Percentiles rank a stretch among this genome's conserved stretches.
phyloP scores from a whole-genome alignment of 1,140 invertebrate genomes.

The Dinothrombium tinctorium region DNA sequence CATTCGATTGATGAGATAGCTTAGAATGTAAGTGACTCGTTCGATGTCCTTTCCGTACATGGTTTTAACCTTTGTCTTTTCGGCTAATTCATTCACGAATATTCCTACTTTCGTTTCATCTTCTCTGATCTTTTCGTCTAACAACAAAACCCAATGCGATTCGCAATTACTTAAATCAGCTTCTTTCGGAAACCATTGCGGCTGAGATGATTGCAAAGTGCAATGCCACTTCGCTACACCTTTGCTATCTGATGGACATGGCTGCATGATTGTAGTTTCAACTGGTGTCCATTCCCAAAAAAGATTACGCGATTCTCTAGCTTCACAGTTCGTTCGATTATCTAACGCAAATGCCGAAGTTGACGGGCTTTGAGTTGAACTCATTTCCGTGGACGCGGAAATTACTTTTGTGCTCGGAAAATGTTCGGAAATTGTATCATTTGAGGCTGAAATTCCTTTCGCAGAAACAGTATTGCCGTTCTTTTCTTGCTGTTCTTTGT shows the following conservation, averaged over 20 bases:
- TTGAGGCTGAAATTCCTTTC: no score
- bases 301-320: conserved; percentile 49
- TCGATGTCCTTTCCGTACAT: conserved; percentile 76
- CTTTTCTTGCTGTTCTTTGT: no score
- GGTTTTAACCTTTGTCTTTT: conserved; percentile 20
- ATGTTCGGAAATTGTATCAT: no score
- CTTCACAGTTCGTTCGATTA: no score
- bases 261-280: conserved; percentile 47
- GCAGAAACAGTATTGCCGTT: no score
- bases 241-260: conserved; percentile 63
- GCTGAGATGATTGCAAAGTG: conserved; percentile 11
- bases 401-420: no score
- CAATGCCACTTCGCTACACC: conserved; percentile 21
- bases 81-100: background rate
- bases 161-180: conserved; percentile 75
- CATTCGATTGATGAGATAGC: conserved; percentile 63
- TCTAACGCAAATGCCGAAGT: no score
- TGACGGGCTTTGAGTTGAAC: no score
- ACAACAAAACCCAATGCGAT: conserved; percentile 61
- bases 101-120: conserved; percentile 1
- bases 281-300: conserved; percentile 66
- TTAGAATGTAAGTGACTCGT: conserved; percentile 64
- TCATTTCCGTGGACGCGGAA: no score
- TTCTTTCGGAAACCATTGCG: conserved; percentile 41
- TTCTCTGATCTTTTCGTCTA: conserved; percentile 22